Base-by-base conservation (phyloP, 2,797 vertebrate genomes). In the Yasuhikotakia modesta region DNA sequence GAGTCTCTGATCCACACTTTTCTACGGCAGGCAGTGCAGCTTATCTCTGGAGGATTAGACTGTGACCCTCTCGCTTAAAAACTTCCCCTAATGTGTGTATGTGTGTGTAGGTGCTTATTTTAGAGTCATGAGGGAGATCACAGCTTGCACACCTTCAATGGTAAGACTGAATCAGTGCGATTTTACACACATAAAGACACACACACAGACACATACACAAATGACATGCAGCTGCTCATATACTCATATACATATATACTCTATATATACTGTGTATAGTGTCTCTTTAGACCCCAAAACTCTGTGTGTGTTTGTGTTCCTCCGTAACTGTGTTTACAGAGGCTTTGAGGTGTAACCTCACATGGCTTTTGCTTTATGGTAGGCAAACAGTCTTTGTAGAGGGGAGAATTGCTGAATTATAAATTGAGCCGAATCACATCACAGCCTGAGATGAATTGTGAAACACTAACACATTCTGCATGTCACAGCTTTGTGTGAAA, bases 1-100 rank as follows among this genome's bases (percentile, higher is more conserved):
- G 24, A 61, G 79, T 66, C 75, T 80, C 35, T 78, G 73, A 81
- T 72, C 79, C 73, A 72, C 64, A 79, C 69, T 57, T 65, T 83
- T 82, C 69, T 73, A 22, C 55, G 52, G 46, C 75, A 68, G 21
- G 22, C 39, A 61, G 43, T 76, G 63, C 55, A 57, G 32, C 60
- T 55, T 74, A 80, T 84, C 80, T 74, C 60, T 7, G n/a, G 68
- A 63, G 78, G 57, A 70, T 66, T 76, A 72, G 69, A 50, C 58
- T 73, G 76, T 50, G 68, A 39, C 50, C 43, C 63, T 70, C 48
- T 35, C 3, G 0, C 32, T 30, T 12, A 35, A 46, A 73, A 66
- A 73, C 30, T 66, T 32, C 32, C 32, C 16, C 32, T 55, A 43
- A 55, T 50, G 30, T 35, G 69, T 55, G 39, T 52, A 4, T 65